Evolutionary conservation across 2,888 invertebrate genomes (phyloP), one percentile per base, ranked within the genome.

Genomic region (Limenitis arthemis): DNA sequence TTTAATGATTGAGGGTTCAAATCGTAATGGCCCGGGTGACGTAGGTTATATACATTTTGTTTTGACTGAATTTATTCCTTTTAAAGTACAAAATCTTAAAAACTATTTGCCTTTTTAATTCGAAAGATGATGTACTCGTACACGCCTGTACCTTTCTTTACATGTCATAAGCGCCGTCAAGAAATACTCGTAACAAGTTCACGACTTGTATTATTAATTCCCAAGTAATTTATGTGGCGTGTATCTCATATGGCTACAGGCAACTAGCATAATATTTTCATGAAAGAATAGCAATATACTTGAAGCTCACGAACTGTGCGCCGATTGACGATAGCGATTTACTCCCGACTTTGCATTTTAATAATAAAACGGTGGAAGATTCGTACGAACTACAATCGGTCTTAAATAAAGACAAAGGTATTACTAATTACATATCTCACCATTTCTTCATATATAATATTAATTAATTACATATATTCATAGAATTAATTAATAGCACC

Each of bases 181-280:
- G 54, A 37, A 43, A 42, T 48, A 47, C 42, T 41, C 44, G 51
- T 59, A 56, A 59, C 54, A 49, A 54, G 50, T 49, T 51, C 43
- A 50, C 54, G 49, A 47, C 43, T 53, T 53, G 49, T 32, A 47
- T 55, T 55, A 55, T 55, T 55, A 55, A 53, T 53, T 48, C 55
- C 44, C 36, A 48, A 50, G 53, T 47, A 53, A 53, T 56, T 56
- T 56, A 53, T 56, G 55, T 50, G 47, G 50, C 53, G 53, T 53
- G 53, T 50, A 56, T 47, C 50, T 56, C 44, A 51, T 47, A 53
- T 48, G 8, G 49, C 53, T 44, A 11, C 40, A 46, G 40, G 39
- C 44, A 9, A 30, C 51, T 51, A 51, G 36, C 46, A 4, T 30
- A 31, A 46, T 38, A 31, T 38, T 46, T 38, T 31, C 38, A 46